Base-by-base conservation (phyloP, 1,140 invertebrate species). In the Scylla paramamosain region DNA sequence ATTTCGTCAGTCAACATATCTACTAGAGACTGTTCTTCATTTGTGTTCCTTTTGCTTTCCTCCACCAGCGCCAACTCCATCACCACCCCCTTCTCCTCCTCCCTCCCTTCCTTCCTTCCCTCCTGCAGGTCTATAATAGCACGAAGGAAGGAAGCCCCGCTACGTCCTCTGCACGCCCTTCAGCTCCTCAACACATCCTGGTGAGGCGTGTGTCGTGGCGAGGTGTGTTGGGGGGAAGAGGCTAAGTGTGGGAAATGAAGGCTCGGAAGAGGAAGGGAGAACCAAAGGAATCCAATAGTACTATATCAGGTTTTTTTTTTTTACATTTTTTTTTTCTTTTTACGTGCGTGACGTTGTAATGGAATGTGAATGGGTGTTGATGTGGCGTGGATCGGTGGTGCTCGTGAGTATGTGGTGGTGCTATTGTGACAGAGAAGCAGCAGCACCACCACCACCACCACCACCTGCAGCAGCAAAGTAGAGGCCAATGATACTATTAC, bases 81-180 rank as follows among this genome's bases (percentile, higher is more conserved):
- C 39, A 39, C 39, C 39, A 39, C 52, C 6, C 20, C 20, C 20
- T 25, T 20, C 67, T n/a, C 67, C 20, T 20, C 25, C 20, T n/a
- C n/a, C 10, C 59, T 4, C 4, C n/a, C 20, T n/a, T n/a, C 16
- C 67, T 7, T 77, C 67, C 20, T n/a, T 25, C n/a, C 67, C n/a
- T 77, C n/a, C 67, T 77, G 20, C 67, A 77, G 67, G 16, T 39
- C 39, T 39, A 39, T 25, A n/a, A 77, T 77, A 77, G 67, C 67
- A 77, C 67, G 67, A 77, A 20, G 52, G 39, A 39, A 59, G 52
- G 52, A 59, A 25, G 67, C 20, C 67, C 67, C 52, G 16, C 52
- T 77, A 77, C 67, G 67, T 77, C 67, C 67, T 77, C 67, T 77
- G 25, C 67, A 77, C 67, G 67, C 67, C 67, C 67, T 77, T 77